These are phyloP conservation scores for Agrotis ipsilon DNA, from an alignment of 2,888 invertebrate species.

Conservation along the genomic window DNA sequence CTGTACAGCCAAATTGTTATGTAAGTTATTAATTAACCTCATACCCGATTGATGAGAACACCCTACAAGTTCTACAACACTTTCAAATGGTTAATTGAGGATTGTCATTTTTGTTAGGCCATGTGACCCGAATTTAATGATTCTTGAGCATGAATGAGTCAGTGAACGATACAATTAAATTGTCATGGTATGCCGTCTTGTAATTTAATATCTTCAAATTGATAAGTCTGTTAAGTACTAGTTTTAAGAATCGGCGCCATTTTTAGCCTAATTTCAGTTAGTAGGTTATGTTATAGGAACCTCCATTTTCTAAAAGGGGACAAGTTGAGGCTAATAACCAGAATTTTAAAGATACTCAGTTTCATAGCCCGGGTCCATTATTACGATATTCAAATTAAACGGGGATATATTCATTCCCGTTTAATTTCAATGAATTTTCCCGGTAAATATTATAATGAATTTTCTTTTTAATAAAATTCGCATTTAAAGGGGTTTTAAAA, in stretches of 20 bases:
- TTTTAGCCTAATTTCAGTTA: conserved; percentile 24
- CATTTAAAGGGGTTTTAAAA: conserved; percentile 4
- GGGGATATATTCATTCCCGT: too few relatives aligned
- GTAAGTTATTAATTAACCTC: conserved; percentile 75
- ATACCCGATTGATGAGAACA: conserved; percentile 58
- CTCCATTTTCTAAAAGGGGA: too few relatives aligned
- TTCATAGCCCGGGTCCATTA: neutral
- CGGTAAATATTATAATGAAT: conserved; percentile 1
- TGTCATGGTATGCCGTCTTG: conserved; percentile 67
- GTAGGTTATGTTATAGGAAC: conserved; percentile 8
- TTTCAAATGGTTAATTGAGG: conserved; percentile 70
- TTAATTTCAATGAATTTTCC: conserved; percentile 34
- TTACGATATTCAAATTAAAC: neutral
- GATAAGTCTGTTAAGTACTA: conserved; percentile 25
- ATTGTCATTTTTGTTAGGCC: conserved; percentile 70
- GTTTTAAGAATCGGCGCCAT: conserved; percentile 31
- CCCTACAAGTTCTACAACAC: conserved; percentile 27
- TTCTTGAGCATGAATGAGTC: conserved; percentile 73
- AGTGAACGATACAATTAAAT: conserved; percentile 71
- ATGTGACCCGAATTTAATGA: conserved; percentile 69
- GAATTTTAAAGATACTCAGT: neutral
- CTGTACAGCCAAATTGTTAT: conserved; percentile 75
- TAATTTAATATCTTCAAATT: conserved; percentile 66
- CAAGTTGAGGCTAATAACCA: neutral
- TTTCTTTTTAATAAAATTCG: too few relatives aligned